These are phyloP conservation scores for Stomorhina lunata DNA, from an alignment of 2,888 invertebrate species.

Conservation along the genomic window DNA sequence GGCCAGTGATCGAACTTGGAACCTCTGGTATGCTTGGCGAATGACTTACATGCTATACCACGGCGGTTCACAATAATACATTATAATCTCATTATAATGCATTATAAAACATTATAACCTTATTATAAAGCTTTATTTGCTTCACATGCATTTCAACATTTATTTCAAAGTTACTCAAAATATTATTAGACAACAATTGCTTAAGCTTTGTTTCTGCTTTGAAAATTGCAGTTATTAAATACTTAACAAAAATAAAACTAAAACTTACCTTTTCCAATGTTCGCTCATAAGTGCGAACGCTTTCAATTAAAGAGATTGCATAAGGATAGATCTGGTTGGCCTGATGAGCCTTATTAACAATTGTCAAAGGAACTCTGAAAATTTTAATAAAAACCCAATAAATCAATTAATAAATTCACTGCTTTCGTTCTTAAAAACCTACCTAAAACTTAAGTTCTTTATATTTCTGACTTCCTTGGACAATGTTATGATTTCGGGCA, in stretches of 20 bases:
- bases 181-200: not conserved
- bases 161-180: not conserved
- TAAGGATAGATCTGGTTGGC: slow-evolving; percentile 99
- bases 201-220: slow-evolving; percentile 41
- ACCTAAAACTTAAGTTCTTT: slow-evolving; percentile 94
- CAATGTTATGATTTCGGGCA: slow-evolving; percentile 98
- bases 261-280: slow-evolving; percentile 94
- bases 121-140: no score
- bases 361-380: slow-evolving; percentile 95
- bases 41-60: no score
- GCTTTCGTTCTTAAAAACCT: slow-evolving; percentile 25
- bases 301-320: slow-evolving; percentile 98
- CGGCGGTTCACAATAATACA: no score
- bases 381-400: not conserved
- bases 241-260: not conserved
- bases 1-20: no score
- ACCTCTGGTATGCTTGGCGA: no score
- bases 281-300: slow-evolving; percentile 97
- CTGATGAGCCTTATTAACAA: slow-evolving; percentile 99
- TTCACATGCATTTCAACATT: not conserved
- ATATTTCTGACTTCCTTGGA: slow-evolving; percentile 99
- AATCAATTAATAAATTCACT: no score
- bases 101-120: no score
- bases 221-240: slow-evolving; percentile 13
- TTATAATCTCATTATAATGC: no score